Evolutionary conservation across 1,140 invertebrate species (phyloP).

Genomic region (Neodiprion lecontei): DNA sequence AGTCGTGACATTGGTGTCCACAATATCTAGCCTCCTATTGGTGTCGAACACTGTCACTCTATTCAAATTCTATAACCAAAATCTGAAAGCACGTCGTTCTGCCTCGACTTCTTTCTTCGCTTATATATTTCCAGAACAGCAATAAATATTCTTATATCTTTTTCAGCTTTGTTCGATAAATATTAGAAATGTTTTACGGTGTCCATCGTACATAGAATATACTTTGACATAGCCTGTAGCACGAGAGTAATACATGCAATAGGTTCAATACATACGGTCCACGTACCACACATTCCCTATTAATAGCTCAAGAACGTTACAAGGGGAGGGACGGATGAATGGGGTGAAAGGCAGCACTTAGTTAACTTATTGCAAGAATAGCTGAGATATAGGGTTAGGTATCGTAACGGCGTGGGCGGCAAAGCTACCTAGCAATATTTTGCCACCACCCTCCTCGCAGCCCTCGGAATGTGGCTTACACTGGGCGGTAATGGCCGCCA

Average conservation of each 20-base stretch:
- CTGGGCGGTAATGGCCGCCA: not conserved
- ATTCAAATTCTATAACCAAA: no score
- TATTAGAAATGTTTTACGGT: no score
- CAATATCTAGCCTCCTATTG: no score
- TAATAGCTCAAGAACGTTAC: not conserved
- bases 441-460: not conserved
- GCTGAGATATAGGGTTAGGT: not conserved
- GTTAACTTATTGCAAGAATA: slow-evolving; percentile 1
- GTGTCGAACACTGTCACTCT: no score
- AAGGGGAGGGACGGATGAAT: no score
- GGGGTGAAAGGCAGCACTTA: not conserved
- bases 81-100: no score
- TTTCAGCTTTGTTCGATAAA: no score
- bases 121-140: no score
- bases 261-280: not conserved
- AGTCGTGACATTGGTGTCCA: no score
- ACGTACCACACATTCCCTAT: not conserved
- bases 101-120: no score
- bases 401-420: not conserved
- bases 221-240: not conserved
- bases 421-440: not conserved
- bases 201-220: no score
- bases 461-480: not conserved
- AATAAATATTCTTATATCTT: no score
- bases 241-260: not conserved